A percentile compares a stretch with the other conserved stretches of the same genome.
Evolutionary conservation across 2,888 invertebrate species (phyloP).

Genomic region (Drosophila longiperda): DNA sequence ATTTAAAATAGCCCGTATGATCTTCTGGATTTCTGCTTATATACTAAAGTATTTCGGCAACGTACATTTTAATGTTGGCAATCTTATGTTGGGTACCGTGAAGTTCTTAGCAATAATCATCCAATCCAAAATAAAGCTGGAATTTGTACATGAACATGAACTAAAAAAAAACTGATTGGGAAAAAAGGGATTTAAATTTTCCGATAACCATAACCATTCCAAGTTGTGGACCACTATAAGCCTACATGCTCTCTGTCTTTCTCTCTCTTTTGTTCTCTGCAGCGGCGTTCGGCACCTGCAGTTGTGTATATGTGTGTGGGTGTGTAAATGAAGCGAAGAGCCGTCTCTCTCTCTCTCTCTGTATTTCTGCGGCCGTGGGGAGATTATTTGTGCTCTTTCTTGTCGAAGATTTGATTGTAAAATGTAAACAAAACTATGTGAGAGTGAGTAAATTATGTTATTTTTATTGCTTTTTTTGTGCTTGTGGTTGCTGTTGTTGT

Average conservation of each 20-base stretch:
- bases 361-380: conserved; percentile 28
- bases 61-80: not conserved
- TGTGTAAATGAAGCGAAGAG: conserved; percentile 14
- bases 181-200: not conserved
- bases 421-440: conserved; percentile 65
- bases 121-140: not conserved
- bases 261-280: conserved; percentile 19
- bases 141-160: not conserved
- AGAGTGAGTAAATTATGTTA: conserved; percentile 21
- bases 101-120: not conserved
- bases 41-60: not conserved
- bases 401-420: conserved; percentile 59
- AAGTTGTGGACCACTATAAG: conserved; percentile 23
- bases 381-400: conserved; percentile 41
- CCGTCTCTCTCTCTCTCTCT: conserved; percentile 4
- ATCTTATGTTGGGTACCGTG: not conserved
- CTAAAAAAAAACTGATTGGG: not conserved
- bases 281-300: conserved; percentile 33
- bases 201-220: not conserved
- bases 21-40: not conserved
- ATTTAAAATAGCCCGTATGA: not conserved
- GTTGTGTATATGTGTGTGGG: conserved; percentile 6
- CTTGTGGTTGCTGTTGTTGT: conserved; percentile 25
- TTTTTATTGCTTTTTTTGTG: conserved; percentile 43
- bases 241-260: conserved; percentile 11